Evolutionary conservation across 2,888 invertebrate genomes (phyloP), one percentile per base, ranked within the genome.

Genomic region (Rhagonycha fulva): DNA sequence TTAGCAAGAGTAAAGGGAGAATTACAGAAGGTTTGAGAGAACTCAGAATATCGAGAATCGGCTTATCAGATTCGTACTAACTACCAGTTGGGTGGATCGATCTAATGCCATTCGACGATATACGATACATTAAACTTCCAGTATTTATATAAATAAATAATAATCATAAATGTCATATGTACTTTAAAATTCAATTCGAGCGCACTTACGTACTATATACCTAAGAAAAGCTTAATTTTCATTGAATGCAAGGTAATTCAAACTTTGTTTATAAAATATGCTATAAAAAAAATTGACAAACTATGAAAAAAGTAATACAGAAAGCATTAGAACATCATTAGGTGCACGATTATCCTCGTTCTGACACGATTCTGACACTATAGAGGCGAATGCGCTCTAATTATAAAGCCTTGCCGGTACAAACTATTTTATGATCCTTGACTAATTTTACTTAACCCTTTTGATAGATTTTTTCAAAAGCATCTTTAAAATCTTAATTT

Each of bases 41-140:
- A 76, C 62, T 72, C 28, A 24, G 60, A 72, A 76, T 76, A 78
- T 78, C 75, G 78, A 76, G 72, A 76, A 78, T 78, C 76, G 76
- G 78, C 78, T 78, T 78, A 78, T 78, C 76, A 76, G 78, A 78
- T 78, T 76, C 78, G 76, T 72, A 62, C 69, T 72, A 62, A 75
- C 78, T 76, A 78, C 72, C 78, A 75, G 72, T 76, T 71, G 72
- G 74, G 70, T 60, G 70, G 74, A 74, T 70, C 63, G 74, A 69
- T 72, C 72, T 72, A 72, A 72, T 72, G 32, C 72, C 68, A 62
- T 28, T 68, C 47, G 7, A 47, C 47, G n/a, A 47, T 47, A 47
- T 47, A n/a, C 72, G 28, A 72, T 68, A 72, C 68, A 47, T 30
- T 62, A 63, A 63, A 71, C 63, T 32, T 23, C 0, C n/a, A 47